A percentile compares a stretch with the other conserved stretches of the same genome.
Conservation (phyloP, 2,888 invertebrate genomes). For the Palloptera scutellata region DNA sequence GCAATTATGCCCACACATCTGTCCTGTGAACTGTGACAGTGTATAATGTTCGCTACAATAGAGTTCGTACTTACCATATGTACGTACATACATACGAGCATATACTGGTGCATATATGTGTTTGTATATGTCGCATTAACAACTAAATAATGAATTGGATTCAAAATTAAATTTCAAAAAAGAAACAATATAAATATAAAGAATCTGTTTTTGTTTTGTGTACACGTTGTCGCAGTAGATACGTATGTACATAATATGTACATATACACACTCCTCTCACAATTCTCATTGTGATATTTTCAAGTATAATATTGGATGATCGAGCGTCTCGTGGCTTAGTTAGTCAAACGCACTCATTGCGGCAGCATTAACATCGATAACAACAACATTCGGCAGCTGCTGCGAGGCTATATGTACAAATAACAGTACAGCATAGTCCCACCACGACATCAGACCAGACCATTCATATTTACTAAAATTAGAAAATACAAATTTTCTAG, state of each 20-base stretch:
- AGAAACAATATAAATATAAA: constrained; percentile 14
- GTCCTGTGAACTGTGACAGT: too few relatives aligned
- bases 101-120: neutral
- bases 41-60: neutral
- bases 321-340: constrained; percentile 45
- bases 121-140: neutral
- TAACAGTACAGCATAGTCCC: neutral
- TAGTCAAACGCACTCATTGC: constrained; percentile 54
- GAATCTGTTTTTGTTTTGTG: constrained; percentile 16
- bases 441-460: too few relatives aligned
- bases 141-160: neutral
- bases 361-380: constrained; percentile 42
- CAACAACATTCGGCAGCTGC: neutral
- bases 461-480: too few relatives aligned
- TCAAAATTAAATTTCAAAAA: constrained; percentile 2
- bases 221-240: neutral
- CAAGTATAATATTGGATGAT: constrained; percentile 22
- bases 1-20: too few relatives aligned
- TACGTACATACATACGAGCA: neutral
- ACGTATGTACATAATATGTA: too few relatives aligned
- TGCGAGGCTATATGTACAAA: neutral
- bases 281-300: constrained; percentile 6
- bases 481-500: too few relatives aligned
- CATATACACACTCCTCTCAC: neutral
- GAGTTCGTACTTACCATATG: neutral